Percentiles rank a stretch among this genome's conserved stretches.
Evolutionary conservation across 2,888 invertebrate species (phyloP).

Genomic region (Timandra comae): DNA sequence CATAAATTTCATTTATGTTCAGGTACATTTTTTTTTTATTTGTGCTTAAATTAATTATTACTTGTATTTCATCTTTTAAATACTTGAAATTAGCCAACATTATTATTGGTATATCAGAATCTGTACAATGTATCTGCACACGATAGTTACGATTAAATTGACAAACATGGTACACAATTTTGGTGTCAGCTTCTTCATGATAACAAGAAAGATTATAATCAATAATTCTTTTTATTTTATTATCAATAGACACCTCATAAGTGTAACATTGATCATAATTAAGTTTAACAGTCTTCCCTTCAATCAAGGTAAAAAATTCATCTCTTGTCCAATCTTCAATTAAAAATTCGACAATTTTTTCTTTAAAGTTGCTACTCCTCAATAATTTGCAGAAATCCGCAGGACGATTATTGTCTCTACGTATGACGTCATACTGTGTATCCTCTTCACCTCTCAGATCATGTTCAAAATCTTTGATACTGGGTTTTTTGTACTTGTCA

Average conservation of each 20-base stretch:
- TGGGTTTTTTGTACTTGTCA: conserved; percentile 21
- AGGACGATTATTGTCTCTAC: conserved; percentile 13
- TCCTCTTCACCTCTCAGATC: conserved; percentile 11
- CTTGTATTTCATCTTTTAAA: no score
- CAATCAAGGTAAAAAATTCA: conserved; percentile 18
- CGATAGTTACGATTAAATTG: conserved; percentile 8
- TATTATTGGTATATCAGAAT: conserved; percentile 25
- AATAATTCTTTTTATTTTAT: conserved; percentile 11
- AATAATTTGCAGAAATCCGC: conserved; percentile 19
- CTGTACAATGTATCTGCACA: conserved; percentile 15
- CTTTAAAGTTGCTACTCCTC: conserved; percentile 24
- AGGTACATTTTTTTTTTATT: no score
- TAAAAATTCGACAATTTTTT: conserved; percentile 23
- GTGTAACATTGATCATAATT: conserved; percentile 6
- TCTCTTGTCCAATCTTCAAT: conserved; percentile 21
- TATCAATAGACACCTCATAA: conserved; percentile 9
- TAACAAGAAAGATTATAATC: conserved; percentile 16
- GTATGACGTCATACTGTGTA: conserved; percentile 11
- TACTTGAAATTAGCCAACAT: conserved; percentile 23
- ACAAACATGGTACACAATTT: conserved; percentile 15
- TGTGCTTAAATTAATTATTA: no score
- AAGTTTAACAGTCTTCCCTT: conserved; percentile 8
- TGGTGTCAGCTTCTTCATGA: conserved; percentile 25
- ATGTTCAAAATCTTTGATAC: conserved; percentile 22
- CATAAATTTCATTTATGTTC: no score